Percentiles rank a stretch among this genome's conserved stretches.
Conservation (phyloP, 2,888 invertebrate genomes). For the Andrena trimmerana region DNA sequence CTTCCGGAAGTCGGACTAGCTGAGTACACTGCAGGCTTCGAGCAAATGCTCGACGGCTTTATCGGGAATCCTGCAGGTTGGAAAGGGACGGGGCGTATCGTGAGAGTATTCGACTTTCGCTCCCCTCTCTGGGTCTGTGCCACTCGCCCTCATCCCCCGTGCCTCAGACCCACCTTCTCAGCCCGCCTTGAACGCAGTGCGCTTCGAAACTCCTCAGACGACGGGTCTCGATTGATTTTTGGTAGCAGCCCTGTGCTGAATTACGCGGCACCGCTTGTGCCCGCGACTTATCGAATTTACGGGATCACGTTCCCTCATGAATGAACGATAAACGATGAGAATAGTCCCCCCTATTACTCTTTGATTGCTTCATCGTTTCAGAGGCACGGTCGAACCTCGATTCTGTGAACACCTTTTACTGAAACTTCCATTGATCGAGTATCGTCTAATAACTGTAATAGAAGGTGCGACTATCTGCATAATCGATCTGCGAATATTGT, state of each 20-base stretch:
- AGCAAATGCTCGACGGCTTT: slow-evolving; percentile 71
- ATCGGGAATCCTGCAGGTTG: slow-evolving; percentile 67
- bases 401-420: neutral
- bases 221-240: slow-evolving; percentile 66
- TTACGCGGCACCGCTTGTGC: slow-evolving; percentile 40
- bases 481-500: neutral
- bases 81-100: slow-evolving; percentile 63
- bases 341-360: neutral
- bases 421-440: neutral
- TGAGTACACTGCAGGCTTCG: slow-evolving; percentile 68
- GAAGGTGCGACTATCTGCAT: neutral
- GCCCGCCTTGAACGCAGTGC: slow-evolving; percentile 46
- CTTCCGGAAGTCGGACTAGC: slow-evolving; percentile 72
- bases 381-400: neutral
- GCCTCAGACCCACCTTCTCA: slow-evolving; percentile 41
- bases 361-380: neutral
- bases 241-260: slow-evolving; percentile 48
- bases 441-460: neutral
- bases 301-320: slow-evolving; percentile 16
- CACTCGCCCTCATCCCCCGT: slow-evolving; percentile 20
- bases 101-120: slow-evolving; percentile 62
- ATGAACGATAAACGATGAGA: slow-evolving; percentile 32
- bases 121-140: slow-evolving; percentile 4
- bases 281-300: slow-evolving; percentile 46
- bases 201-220: slow-evolving; percentile 60